Conservation (phyloP, 2,113 vertebrate genomes). For the Pantherophis guttatus region DNA sequence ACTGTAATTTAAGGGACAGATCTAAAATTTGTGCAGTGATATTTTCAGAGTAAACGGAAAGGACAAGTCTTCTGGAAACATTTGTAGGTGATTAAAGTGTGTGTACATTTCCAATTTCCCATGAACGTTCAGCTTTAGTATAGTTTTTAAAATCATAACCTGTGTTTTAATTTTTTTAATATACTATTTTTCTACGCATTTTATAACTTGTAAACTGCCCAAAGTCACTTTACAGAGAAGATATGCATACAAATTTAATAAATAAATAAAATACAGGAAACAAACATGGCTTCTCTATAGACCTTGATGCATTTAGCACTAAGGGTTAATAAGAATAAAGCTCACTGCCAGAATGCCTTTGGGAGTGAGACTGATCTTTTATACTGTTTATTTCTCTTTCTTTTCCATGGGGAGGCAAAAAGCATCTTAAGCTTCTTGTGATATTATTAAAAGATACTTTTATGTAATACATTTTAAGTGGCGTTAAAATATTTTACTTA, state of each 20-base stretch:
- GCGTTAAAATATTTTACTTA: neutral
- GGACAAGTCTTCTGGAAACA: neutral
- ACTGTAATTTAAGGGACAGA: neutral
- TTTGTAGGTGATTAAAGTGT: neutral
- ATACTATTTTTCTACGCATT: neutral
- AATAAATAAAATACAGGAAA: neutral
- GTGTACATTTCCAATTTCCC: neutral
- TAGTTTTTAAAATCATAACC: neutral
- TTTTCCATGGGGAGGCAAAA: neutral
- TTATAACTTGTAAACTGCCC: neutral
- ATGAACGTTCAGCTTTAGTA: neutral
- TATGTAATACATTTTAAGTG: neutral
- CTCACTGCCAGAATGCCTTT: neutral
- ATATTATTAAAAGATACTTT: neutral
- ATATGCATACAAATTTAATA: neutral
- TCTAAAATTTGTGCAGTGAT: neutral
- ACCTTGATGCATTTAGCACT: neutral
- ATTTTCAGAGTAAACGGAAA: slow-evolving; percentile 9
- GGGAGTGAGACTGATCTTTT: neutral
- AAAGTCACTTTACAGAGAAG: neutral
- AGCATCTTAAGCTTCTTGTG: neutral
- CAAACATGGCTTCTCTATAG: neutral
- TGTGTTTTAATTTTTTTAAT: neutral
- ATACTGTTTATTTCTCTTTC: neutral
- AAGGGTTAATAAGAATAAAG: neutral